These are phyloP conservation scores for Drosophila insularis DNA, from an alignment of 1,140 invertebrate species.

Conservation along the genomic window DNA sequence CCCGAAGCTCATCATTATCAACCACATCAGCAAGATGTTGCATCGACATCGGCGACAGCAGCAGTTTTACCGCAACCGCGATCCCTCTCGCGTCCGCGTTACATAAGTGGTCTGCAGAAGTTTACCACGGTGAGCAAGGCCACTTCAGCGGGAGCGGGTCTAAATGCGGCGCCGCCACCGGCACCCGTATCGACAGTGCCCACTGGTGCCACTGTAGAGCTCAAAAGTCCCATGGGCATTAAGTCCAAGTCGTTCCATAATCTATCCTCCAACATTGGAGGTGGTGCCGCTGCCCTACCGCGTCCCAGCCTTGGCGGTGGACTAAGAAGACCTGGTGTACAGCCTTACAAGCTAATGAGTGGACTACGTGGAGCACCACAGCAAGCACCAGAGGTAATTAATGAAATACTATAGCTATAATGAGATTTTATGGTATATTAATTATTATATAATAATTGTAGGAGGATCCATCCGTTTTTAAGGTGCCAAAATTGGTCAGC, in stretches of 20 bases:
- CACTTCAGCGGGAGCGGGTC: constrained; percentile 67
- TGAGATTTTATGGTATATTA: neutral
- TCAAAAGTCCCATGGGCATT: constrained; percentile 80
- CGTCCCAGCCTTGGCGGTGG: constrained; percentile 50
- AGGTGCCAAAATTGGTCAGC: constrained; percentile 68
- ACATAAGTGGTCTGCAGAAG: constrained; percentile 74
- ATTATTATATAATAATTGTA: neutral
- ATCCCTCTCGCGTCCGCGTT: constrained; percentile 75
- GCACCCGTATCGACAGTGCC: constrained; percentile 11
- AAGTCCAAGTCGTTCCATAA: constrained; percentile 82
- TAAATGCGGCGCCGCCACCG: constrained; percentile 48
- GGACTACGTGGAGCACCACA: constrained; percentile 14
- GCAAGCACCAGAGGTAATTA: constrained; percentile 45
- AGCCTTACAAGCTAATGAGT: constrained; percentile 32
- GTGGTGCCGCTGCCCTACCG: constrained; percentile 18
- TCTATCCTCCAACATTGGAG: constrained; percentile 60
- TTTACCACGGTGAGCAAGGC: constrained; percentile 71
- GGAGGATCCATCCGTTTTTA: constrained; percentile 62
- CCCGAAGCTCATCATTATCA: constrained; percentile 26
- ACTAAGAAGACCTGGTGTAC: constrained; percentile 41
- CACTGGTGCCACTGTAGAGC: constrained; percentile 30
- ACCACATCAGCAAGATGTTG: constrained; percentile 10
- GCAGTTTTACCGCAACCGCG: constrained; percentile 46
- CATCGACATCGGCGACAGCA: neutral
- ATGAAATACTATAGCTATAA: no score